These are phyloP conservation scores for Dexiosoma caninum DNA, from an alignment of 2,888 invertebrate genomes.

Conservation along the genomic window DNA sequence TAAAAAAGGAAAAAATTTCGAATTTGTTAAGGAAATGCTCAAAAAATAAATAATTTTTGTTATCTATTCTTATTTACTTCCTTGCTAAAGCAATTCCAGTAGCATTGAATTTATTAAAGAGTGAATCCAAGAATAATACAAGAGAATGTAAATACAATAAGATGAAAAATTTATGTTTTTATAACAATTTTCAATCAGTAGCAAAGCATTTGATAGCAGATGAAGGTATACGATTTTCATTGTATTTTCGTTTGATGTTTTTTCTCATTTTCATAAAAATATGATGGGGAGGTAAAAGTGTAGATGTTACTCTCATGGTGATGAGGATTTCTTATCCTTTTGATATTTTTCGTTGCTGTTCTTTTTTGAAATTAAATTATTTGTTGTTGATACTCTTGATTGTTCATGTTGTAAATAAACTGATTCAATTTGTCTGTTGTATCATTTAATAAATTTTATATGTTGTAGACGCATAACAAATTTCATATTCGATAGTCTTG, in stretches of 20 bases:
- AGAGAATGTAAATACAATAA: not conserved
- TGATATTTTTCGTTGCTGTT: not conserved
- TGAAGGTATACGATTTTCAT: not conserved
- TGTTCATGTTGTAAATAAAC: not conserved
- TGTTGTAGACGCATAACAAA: no score
- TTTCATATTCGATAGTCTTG: no score
- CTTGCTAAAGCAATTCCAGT: not conserved
- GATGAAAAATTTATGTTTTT: constrained; percentile 16
- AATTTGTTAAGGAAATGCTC: no score
- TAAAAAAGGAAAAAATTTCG: no score
- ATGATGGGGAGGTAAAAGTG: not conserved
- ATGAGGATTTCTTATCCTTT: constrained; percentile 21
- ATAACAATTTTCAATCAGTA: constrained; percentile 8
- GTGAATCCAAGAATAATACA: not conserved
- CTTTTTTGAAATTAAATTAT: not conserved
- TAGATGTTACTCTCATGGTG: not conserved
- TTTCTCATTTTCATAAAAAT: not conserved
- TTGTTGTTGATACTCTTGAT: not conserved
- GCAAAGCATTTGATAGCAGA: not conserved
- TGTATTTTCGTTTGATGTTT: not conserved
- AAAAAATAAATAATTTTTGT: no score
- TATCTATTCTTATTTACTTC: not conserved
- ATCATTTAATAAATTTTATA: constrained; percentile 26
- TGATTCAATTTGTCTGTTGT: not conserved
- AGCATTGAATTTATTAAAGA: not conserved